phyloP scores from a whole-genome alignment of 2,888 invertebrate genomes.

The Sinotaia quadrata region DNA sequence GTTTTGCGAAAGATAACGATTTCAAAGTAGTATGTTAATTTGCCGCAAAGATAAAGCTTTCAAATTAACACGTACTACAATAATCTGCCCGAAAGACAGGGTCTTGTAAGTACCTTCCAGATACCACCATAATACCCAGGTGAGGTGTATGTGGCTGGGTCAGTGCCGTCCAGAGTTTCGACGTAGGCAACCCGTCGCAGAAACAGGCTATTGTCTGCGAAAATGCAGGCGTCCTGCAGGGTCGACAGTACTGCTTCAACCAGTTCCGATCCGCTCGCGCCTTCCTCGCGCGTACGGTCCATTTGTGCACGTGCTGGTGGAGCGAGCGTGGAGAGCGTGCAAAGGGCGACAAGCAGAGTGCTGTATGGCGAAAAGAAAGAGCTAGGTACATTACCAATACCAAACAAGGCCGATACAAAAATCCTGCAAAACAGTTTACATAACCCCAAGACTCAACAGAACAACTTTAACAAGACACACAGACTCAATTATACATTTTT shows the following conservation, averaged over 20 bases:
- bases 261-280: slow-evolving; percentile 3
- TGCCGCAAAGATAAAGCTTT: too few relatives aligned
- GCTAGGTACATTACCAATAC: background rate
- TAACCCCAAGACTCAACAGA: too few relatives aligned
- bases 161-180: slow-evolving; percentile 22
- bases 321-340: background rate
- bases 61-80: too few relatives aligned
- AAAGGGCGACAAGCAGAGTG: background rate
- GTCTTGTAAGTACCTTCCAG: slow-evolving; percentile 36
- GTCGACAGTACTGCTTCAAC: slow-evolving; percentile 17
- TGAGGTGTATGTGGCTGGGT: slow-evolving; percentile 26
- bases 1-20: too few relatives aligned
- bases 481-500: too few relatives aligned
- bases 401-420: background rate
- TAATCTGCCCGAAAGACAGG: too few relatives aligned
- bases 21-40: too few relatives aligned
- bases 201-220: slow-evolving; percentile 22
- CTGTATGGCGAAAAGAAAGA: background rate
- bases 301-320: background rate
- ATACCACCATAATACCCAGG: slow-evolving; percentile 29
- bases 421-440: too few relatives aligned
- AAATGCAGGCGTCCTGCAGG: slow-evolving; percentile 20
- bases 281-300: slow-evolving; percentile 19
- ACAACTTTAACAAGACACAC: too few relatives aligned
- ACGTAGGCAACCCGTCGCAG: slow-evolving; percentile 29